Evolutionary conservation across 2,888 invertebrate species (phyloP).

Genomic region (Melangyna quadrimaculata): DNA sequence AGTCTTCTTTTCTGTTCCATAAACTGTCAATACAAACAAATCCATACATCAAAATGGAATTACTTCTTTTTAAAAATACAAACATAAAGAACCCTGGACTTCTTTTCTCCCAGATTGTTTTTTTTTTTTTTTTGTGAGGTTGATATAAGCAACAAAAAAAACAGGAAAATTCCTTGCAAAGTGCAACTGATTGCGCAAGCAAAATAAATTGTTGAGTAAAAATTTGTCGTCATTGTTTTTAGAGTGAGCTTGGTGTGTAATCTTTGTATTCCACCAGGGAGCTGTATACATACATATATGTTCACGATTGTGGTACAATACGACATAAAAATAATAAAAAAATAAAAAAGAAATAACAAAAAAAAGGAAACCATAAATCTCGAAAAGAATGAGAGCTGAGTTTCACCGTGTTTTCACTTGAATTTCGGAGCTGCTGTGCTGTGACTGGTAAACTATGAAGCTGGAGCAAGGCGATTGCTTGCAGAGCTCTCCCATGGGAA

Average conservation of each 20-base stretch:
- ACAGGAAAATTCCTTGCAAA: neutral
- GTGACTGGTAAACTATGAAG: neutral
- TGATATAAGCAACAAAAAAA: neutral
- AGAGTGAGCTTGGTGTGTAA: neutral
- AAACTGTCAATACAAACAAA: neutral
- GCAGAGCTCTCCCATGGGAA: conserved; percentile 40
- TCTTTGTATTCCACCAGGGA: conserved; percentile 46
- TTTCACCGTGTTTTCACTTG: conserved; percentile 16
- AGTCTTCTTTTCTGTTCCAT: neutral
- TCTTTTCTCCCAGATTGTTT: neutral
- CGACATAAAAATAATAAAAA: neutral
- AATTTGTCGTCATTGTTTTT: conserved; percentile 52
- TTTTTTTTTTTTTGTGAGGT: neutral
- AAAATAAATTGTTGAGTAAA: conserved; percentile 62
- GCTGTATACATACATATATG: neutral
- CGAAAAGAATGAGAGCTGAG: conserved; percentile 40
- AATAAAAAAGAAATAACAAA: neutral
- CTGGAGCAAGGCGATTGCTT: conserved; percentile 38
- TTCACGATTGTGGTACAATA: conserved; percentile 20
- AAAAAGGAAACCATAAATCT: conserved; percentile 56
- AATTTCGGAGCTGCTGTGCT: neutral
- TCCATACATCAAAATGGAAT: neutral
- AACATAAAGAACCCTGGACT: neutral
- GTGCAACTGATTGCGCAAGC: conserved; percentile 54
- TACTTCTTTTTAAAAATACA: neutral